Percentiles rank a stretch among this genome's conserved stretches.
phyloP scores from a whole-genome alignment of 2,888 invertebrate genomes.

The Diaperis boleti region DNA sequence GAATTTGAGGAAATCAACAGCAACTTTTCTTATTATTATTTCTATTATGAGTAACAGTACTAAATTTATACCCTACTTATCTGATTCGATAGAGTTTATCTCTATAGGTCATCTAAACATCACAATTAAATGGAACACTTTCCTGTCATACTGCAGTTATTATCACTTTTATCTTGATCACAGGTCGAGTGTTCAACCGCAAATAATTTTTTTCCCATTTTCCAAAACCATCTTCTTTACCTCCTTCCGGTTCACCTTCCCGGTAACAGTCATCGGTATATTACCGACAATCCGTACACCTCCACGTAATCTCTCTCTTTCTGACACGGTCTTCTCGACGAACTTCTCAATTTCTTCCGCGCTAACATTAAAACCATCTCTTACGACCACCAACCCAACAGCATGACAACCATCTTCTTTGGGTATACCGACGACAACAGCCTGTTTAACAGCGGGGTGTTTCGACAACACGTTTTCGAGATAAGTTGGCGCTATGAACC shows the following conservation, averaged over 20 bases:
- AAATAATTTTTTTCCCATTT: background rate
- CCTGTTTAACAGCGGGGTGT: conserved; percentile 54
- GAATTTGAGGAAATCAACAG: too few relatives aligned
- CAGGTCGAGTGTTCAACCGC: background rate
- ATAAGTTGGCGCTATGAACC: conserved; percentile 22
- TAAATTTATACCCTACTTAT: too few relatives aligned
- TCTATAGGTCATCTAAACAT: too few relatives aligned
- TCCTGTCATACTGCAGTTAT: too few relatives aligned
- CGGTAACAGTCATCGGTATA: conserved; percentile 31
- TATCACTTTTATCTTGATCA: background rate
- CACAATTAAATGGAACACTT: too few relatives aligned
- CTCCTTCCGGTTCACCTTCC: conserved; percentile 19
- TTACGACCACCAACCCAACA: conserved; percentile 45
- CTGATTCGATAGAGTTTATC: too few relatives aligned
- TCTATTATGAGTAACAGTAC: too few relatives aligned
- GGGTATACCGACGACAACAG: conserved; percentile 52
- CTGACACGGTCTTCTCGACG: conserved; percentile 50
- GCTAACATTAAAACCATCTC: conserved; percentile 27
- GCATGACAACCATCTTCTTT: conserved; percentile 51
- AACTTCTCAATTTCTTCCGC: conserved; percentile 49
- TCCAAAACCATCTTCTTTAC: conserved; percentile 17
- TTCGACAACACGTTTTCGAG: conserved; percentile 50
- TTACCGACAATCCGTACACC: conserved; percentile 28
- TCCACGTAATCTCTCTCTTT: conserved; percentile 45
- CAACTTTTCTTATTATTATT: too few relatives aligned